Evolutionary conservation across 2,113 vertebrate genomes (phyloP), one percentile per base, ranked within the genome.

Genomic region (Ariopsis seemanni): DNA sequence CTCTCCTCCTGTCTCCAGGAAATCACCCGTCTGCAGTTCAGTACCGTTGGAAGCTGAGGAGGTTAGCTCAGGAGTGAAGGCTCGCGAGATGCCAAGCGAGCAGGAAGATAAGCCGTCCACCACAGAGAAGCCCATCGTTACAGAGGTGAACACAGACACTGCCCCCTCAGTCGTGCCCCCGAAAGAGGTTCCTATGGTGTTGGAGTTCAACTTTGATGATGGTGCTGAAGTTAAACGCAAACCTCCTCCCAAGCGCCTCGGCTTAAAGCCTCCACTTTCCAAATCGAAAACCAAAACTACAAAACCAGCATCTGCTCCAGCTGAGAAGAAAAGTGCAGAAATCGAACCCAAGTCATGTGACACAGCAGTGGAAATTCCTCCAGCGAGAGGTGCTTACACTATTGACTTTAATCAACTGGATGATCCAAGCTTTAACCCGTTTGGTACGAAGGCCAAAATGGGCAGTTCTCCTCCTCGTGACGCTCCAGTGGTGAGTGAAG

Each of bases 181-280:
- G 27, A 94, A 92, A 50, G 62, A 87, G 1, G 92, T 87, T 71
- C 92, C 95, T 0, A 7, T 96, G 62, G 95, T 94, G 88, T 92
- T 97, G 0, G 97, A 97, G 89, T 96, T 97, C 89, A 95, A 96
- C 88, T 96, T 97, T 48, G 92, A 93, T 2, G 95, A 96, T 7
- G 90, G 86, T 0, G 12, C 25, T 0, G 79, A 94, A n/a, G 81
- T 94, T 72, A 90, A 91, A 88, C 78, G 30, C 88, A 96, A 95
- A 18, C 94, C 92, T 1, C 95, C 93, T 50, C 95, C 93, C 0
- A 96, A 93, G 91, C 96, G 90, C 69, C 92, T 96, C 25, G 95
- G 95, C 34, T 57, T 89, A 91, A 95, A 92, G 87, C 89, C 93
- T 65, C 50, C 92, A 34, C 91, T 91, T 83, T 77, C 92, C 67